Conservation (phyloP, 2,113 vertebrate genomes). For the Isichthys henryi region DNA sequence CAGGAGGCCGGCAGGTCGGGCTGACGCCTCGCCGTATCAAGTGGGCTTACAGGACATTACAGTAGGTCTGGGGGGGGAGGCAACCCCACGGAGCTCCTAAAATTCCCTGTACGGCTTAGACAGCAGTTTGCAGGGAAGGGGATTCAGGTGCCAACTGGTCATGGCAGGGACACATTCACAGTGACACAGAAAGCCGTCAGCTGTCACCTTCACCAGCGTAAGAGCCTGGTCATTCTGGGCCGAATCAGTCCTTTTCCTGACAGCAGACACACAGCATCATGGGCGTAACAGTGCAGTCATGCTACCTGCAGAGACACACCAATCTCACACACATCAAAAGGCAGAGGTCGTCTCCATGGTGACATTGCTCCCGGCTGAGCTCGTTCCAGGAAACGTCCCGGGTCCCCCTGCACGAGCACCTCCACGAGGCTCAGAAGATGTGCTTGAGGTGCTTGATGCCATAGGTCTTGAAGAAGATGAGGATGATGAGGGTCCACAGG, state of each 20-base stretch:
- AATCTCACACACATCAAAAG: not conserved
- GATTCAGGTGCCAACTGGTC: not conserved
- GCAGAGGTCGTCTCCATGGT: not conserved
- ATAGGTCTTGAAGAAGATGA: constrained; percentile 95
- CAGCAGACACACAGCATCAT: not conserved
- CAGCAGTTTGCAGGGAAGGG: not conserved
- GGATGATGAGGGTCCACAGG: constrained; percentile 89
- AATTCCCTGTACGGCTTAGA: not conserved
- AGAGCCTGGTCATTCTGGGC: not conserved
- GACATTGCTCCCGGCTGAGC: not conserved
- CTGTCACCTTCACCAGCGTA: not conserved
- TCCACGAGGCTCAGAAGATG: constrained; percentile 69
- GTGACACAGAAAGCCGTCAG: not conserved
- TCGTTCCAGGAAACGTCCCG: not conserved
- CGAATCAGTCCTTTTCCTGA: not conserved
- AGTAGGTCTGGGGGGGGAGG: not conserved
- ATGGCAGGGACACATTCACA: not conserved
- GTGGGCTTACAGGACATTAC: not conserved
- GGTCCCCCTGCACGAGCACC: not conserved
- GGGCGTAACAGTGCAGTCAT: not conserved
- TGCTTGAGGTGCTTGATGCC: constrained; percentile 96
- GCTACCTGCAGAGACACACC: not conserved
- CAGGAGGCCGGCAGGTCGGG: no score
- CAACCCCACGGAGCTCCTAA: not conserved
- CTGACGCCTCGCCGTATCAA: not conserved